These are phyloP conservation scores for Chirona hameri DNA, from an alignment of 2,888 invertebrate genomes.

Conservation along the genomic window DNA sequence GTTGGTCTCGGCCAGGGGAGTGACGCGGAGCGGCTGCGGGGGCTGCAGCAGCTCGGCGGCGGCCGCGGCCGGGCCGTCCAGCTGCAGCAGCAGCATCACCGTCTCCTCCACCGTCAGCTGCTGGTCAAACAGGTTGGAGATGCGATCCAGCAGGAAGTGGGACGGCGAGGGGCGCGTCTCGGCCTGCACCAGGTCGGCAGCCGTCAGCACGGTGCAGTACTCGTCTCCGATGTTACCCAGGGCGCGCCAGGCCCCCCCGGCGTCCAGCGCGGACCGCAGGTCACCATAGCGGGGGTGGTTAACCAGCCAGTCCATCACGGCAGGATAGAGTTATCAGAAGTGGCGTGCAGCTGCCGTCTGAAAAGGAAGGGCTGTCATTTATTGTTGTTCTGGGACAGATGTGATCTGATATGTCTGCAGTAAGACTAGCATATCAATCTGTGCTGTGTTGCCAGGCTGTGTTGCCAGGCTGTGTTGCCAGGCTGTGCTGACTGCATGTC, in stretches of 20 bases:
- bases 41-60: constrained; percentile 11
- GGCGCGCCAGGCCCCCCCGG: background rate
- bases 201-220: background rate
- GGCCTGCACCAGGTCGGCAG: background rate
- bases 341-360: too few relatives aligned
- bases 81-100: background rate
- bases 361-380: too few relatives aligned
- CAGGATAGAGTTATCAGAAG: too few relatives aligned
- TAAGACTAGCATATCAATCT: too few relatives aligned
- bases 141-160: background rate
- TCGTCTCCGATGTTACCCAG: background rate
- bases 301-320: background rate
- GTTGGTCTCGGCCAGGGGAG: background rate
- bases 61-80: background rate
- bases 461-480: too few relatives aligned
- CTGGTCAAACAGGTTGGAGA: background rate
- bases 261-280: background rate
- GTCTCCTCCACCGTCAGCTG: background rate
- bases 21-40: background rate
- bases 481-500: too few relatives aligned
- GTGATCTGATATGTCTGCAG: too few relatives aligned
- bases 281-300: background rate
- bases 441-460: too few relatives aligned
- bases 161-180: background rate
- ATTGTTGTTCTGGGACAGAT: too few relatives aligned